Conservation (phyloP, 2,113 vertebrate species). For the Eleginops maclovinus region DNA sequence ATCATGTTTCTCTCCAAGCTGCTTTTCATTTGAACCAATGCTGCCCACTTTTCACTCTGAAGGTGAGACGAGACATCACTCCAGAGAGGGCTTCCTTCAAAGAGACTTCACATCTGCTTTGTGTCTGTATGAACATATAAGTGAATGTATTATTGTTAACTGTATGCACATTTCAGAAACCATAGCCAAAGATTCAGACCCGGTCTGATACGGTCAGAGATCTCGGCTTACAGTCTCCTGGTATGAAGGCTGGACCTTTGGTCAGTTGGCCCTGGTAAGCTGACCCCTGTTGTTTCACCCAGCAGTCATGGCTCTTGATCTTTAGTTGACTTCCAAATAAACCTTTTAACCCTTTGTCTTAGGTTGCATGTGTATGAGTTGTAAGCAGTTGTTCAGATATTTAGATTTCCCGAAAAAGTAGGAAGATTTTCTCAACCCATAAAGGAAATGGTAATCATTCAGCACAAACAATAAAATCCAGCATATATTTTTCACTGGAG, state of each 20-base stretch:
- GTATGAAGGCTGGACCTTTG: not conserved
- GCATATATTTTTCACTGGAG: no score
- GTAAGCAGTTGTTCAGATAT: no score
- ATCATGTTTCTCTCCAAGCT: no score
- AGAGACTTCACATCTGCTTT: conserved; percentile 7
- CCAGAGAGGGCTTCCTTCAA: conserved; percentile 20
- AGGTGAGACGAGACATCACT: conserved; percentile 43
- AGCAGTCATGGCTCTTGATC: not conserved
- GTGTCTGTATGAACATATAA: conserved; percentile 3
- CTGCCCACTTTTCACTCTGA: conserved; percentile 55
- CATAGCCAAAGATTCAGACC: not conserved
- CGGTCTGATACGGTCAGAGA: not conserved
- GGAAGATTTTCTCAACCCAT: no score
- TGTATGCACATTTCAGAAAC: not conserved
- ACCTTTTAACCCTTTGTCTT: no score
- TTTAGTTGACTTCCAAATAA: not conserved
- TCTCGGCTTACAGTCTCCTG: not conserved
- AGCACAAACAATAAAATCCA: no score
- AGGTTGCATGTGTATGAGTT: no score
- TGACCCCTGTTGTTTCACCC: not conserved
- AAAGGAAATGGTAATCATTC: no score
- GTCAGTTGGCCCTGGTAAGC: not conserved
- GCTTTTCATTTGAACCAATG: conserved; percentile 62
- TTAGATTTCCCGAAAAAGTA: no score
- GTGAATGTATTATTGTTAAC: not conserved